Percentiles rank a stretch among this genome's conserved stretches.
These are phyloP conservation scores for Trichosurus vulpecula DNA, from an alignment of 2,797 vertebrate species.

Conservation along the genomic window DNA sequence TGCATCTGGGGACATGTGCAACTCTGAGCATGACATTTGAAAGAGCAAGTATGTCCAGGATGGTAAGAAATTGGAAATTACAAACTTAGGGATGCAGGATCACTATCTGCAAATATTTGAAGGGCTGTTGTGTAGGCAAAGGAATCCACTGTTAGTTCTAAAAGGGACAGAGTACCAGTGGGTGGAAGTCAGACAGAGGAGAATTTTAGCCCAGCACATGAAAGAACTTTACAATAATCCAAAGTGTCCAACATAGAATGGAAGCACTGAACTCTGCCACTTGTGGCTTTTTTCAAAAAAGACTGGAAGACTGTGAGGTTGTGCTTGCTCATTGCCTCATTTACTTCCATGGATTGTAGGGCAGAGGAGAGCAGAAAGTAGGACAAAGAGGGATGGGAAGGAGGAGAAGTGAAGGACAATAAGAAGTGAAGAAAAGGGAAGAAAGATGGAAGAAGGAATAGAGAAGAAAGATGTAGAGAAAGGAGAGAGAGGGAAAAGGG, in stretches of 20 bases:
- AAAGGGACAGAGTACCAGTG: neutral
- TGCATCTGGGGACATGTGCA: neutral
- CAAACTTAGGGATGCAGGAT: neutral
- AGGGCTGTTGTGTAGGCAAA: neutral
- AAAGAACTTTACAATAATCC: neutral
- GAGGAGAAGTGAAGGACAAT: slow-evolving; percentile 13
- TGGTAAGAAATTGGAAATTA: neutral
- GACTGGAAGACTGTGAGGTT: neutral
- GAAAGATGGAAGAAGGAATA: neutral
- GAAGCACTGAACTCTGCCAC: neutral
- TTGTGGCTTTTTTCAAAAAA: neutral
- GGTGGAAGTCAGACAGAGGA: neutral
- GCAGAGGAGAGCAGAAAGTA: neutral
- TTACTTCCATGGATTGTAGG: neutral
- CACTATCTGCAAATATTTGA: neutral
- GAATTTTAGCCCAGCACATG: neutral
- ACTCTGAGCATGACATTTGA: neutral
- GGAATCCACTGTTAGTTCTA: neutral
- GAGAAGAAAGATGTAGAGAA: neutral
- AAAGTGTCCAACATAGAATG: neutral
- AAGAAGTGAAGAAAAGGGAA: slow-evolving; percentile 14
- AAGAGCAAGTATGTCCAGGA: neutral
- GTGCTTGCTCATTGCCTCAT: neutral
- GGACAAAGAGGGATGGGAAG: neutral
- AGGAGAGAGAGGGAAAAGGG: neutral